Evolutionary conservation across 2,113 vertebrate species (phyloP).

Genomic region (Cardinalis cardinalis): DNA sequence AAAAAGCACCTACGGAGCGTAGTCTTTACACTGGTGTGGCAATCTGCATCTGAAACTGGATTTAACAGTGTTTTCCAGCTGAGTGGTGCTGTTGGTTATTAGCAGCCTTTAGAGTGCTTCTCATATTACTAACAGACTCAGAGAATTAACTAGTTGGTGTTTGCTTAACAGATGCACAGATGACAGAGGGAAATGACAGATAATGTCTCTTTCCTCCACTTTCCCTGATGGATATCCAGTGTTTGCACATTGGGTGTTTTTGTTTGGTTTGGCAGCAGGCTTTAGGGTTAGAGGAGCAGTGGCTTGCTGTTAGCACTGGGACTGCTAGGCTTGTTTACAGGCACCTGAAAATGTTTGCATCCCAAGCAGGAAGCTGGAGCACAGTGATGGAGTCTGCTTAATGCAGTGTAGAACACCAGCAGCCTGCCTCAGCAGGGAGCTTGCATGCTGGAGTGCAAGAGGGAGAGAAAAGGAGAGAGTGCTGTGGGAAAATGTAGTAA

Average conservation of each 20-base stretch:
- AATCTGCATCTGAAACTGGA: not conserved
- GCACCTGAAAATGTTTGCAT: not conserved
- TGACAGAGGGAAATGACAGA: not conserved
- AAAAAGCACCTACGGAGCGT: rapidly evolving
- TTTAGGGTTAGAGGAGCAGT: not conserved
- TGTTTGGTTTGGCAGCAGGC: not conserved
- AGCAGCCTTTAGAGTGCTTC: not conserved
- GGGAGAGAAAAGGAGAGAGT: not conserved
- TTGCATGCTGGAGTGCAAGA: not conserved
- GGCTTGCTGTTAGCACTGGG: not conserved
- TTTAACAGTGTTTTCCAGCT: not conserved
- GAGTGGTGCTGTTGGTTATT: not conserved
- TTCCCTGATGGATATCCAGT: not conserved
- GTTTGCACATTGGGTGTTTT: not conserved
- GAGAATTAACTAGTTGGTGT: not conserved
- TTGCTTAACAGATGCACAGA: not conserved
- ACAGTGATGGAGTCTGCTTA: not conserved
- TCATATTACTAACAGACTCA: not conserved
- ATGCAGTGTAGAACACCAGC: not conserved
- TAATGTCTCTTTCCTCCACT: not conserved
- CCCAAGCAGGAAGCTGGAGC: not conserved
- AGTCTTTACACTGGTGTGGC: not conserved
- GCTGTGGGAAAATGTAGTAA: not conserved
- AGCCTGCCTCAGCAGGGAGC: rapidly evolving
- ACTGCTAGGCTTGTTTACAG: not conserved